Evolutionary conservation across 37 sponge, comb jelly and placozoan species (phyloP), one percentile per base, ranked within the genome.

Genomic region (Chondrosia reniformis): DNA sequence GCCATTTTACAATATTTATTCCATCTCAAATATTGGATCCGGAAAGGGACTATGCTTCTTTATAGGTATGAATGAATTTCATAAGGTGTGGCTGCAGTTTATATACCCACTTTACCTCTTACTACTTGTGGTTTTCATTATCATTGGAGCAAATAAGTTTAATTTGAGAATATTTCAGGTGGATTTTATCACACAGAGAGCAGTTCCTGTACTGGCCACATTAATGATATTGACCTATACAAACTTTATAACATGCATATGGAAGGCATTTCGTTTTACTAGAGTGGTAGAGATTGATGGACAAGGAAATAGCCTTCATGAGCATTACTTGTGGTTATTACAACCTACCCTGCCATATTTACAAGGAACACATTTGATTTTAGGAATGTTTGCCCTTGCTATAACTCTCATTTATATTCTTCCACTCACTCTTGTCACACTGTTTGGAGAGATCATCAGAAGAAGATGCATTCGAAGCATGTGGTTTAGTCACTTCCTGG

Each of bases 141-240:
- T 77, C 22, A 6, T 79, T 3, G 76, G 27, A 15, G 40, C 55
- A 30, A 31, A 52, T 31, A 46, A 49, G 55, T 75, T 32, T 13
- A 27, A 27, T 2, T 43, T 52, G 22, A 75, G 30, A 32, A 66
- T 66, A 15, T 31, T 66, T 9, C 5, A 66, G 19, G 41, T 77
- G 1, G 57, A 57, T 8, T 32, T 78, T 0, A 8, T 85, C 19
- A 52, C 63, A 3, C 12, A 3, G 0, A 78, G 55, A 24, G 17
- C 85, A 33, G 66, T 85, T 0, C 74, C 54, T 4, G 65, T 79
- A 19, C 65, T 85, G n/a, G 85, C 73, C 37, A 85, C 85, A 7
- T 58, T 85, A 25, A 19, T 85, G 6, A 33, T 37, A 2, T 36
- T 79, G 13, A 77, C 79, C 33, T 85, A 78, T 46, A 28, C 74